Evolutionary conservation across 2,113 vertebrate genomes (phyloP).

Genomic region (Oryzias curvinotus): DNA sequence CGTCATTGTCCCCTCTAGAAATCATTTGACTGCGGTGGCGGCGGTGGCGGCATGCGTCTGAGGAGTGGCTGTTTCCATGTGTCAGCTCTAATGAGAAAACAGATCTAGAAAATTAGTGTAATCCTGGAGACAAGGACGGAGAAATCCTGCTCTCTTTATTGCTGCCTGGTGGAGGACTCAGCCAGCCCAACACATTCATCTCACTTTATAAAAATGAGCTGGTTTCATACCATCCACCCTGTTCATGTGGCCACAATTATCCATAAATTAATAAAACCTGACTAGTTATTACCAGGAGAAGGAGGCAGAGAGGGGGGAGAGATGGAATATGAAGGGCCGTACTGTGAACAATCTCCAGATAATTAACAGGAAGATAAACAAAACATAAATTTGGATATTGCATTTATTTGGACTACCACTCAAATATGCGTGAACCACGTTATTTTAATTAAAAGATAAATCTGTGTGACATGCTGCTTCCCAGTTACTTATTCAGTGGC

Average conservation of each 20-base stretch:
- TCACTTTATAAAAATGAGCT: constrained; percentile 66
- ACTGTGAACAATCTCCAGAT: constrained; percentile 98
- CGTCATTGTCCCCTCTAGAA: constrained; percentile 14
- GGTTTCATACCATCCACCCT: constrained; percentile 64
- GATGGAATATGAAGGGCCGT: constrained; percentile 81
- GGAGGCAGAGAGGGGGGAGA: constrained; percentile 79
- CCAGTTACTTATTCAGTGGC: constrained; percentile 99
- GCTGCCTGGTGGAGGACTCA: constrained; percentile 55
- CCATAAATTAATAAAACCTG: constrained; percentile 84
- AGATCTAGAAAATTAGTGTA: constrained; percentile 62
- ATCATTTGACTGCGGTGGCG: constrained; percentile 4
- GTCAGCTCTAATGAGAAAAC: constrained; percentile 53
- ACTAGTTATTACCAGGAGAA: constrained; percentile 91
- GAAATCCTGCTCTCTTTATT: constrained; percentile 46
- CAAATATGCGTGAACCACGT: constrained; percentile 99
- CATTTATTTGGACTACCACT: constrained; percentile 99
- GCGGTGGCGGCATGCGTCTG: background rate
- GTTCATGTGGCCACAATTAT: constrained; percentile 75
- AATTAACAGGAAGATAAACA: constrained; percentile 99
- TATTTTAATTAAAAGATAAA: constrained; percentile 99
- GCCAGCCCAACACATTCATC: constrained; percentile 56
- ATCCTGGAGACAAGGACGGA: constrained; percentile 51
- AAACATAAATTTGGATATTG: constrained; percentile 99
- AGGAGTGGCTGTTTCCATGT: constrained; percentile 31
- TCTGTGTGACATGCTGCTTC: constrained; percentile 99